phyloP scores from a whole-genome alignment of 2,797 vertebrate genomes.

The Mormyrops attenuatus region DNA sequence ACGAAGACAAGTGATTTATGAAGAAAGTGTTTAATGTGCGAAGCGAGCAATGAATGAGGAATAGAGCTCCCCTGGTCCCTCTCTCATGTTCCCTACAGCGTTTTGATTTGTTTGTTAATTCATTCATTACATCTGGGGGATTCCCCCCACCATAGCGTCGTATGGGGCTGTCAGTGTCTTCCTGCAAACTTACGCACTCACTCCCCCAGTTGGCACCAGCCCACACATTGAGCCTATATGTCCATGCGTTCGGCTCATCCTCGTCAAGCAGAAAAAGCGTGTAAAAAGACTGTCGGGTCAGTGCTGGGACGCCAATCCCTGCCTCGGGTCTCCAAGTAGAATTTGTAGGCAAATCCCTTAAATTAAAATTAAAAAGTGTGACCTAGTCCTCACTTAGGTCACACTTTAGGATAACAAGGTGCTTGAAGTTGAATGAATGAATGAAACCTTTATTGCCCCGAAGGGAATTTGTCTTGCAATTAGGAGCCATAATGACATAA shows the following conservation, averaged over 20 bases:
- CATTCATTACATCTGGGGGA: constrained; percentile 42
- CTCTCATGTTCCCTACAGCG: constrained; percentile 50
- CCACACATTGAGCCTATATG: neutral
- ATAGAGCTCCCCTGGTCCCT: constrained; percentile 50
- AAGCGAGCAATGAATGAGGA: constrained; percentile 49
- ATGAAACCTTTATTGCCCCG: no score
- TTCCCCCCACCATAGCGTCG: constrained; percentile 54
- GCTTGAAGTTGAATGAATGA: neutral
- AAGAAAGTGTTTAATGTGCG: constrained; percentile 50
- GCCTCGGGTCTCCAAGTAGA: neutral
- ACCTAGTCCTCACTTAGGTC: neutral
- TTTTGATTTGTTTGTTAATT: constrained; percentile 70
- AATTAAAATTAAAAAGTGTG: neutral
- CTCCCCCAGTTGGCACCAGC: constrained; percentile 26
- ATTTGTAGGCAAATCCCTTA: neutral
- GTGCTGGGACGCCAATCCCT: neutral
- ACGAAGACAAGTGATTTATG: constrained; percentile 32
- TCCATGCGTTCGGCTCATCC: neutral
- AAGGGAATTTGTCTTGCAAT: no score
- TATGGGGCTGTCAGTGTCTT: constrained; percentile 52
- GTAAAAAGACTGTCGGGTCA: neutral
- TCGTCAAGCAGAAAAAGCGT: neutral
- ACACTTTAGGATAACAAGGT: neutral
- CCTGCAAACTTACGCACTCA: constrained; percentile 27
- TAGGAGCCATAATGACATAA: no score